Evolutionary conservation across 2,797 vertebrate genomes (phyloP).

Genomic region (Chlorospingus semifuscus): DNA sequence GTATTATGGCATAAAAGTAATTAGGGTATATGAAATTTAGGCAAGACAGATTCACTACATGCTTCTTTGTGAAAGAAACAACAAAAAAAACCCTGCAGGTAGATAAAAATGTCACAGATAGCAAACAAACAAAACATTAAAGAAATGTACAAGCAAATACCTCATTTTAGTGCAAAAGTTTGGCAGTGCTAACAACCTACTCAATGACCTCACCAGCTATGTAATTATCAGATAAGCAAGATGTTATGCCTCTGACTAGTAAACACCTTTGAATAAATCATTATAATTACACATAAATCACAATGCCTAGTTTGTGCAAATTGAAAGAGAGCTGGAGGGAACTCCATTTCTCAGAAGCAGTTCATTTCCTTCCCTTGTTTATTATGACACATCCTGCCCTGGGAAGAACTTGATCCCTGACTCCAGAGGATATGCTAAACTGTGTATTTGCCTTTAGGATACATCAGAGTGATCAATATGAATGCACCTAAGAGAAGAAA

Average conservation of each 20-base stretch:
- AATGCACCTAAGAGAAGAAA: background rate
- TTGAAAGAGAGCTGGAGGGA: constrained; percentile 4
- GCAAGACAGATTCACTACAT: background rate
- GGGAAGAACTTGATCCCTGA: constrained; percentile 30
- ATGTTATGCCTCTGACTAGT: constrained; percentile 5
- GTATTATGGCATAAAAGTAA: background rate
- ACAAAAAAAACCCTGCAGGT: background rate
- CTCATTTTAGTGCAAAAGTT: background rate
- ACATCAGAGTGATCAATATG: background rate
- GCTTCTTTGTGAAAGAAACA: background rate
- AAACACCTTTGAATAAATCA: constrained; percentile 54
- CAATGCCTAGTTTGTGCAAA: constrained; percentile 37
- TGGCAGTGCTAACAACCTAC: background rate
- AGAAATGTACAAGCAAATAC: background rate
- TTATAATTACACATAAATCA: constrained; percentile 38
- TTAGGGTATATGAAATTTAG: background rate
- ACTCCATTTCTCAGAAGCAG: constrained; percentile 35
- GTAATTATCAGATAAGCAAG: constrained; percentile 48
- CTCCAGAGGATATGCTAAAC: background rate
- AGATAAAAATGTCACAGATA: background rate
- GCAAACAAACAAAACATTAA: background rate
- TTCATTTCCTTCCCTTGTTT: constrained; percentile 52
- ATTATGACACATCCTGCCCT: constrained; percentile 7
- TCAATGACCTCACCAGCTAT: background rate
- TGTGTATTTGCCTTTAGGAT: background rate